Evolutionary conservation across 1,140 invertebrate species (phyloP), one percentile per base, ranked within the genome.

Genomic region (Drosophila parvula): DNA sequence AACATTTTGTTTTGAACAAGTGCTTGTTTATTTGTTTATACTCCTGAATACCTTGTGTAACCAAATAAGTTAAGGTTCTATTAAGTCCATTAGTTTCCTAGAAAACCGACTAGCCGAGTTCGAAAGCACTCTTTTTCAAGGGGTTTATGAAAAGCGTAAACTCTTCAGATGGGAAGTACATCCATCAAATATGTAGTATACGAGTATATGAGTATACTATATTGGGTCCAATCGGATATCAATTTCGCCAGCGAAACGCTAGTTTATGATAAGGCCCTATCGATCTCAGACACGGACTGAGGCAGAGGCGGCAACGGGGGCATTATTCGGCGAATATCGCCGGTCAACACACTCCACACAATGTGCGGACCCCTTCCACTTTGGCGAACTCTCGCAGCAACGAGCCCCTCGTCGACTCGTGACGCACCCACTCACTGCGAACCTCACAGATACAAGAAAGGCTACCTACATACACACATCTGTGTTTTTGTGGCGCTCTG

Each of bases 331-430:
- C 18, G 27, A 62, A 48, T 41, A 41, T 36, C 57, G 36, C 22
- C 68, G 68, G 68, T 71, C 68, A 71, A 71, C 65, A 70, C 68
- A 71, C 68, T 71, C 65, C 43, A 58, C 36, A 11, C 51, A 16
- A 38, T n/a, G 8, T 11, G 65, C 38, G 22, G 22, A 65, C 61
- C 65, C 45, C 30, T 43, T 68, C 61, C 65, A 51, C 38, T 61
- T 43, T 14, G 9, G 38, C 60, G 14, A 34, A 22, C 59, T 60
- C 58, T 63, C 58, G 34, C 45, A 32, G 36, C 59, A 53, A 69
- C 69, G 67, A 73, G 69, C 69, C 69, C 67, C 69, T 73, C 69
- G 45, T 67, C 64, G 53, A 73, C 68, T 73, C 44, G 67, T 73
- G 69, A 73, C 69, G 69, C 69, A 73, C 68, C 68, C 63, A 70